Conservation (phyloP, 2,797 vertebrate species). For the Semotilus atromaculatus region DNA sequence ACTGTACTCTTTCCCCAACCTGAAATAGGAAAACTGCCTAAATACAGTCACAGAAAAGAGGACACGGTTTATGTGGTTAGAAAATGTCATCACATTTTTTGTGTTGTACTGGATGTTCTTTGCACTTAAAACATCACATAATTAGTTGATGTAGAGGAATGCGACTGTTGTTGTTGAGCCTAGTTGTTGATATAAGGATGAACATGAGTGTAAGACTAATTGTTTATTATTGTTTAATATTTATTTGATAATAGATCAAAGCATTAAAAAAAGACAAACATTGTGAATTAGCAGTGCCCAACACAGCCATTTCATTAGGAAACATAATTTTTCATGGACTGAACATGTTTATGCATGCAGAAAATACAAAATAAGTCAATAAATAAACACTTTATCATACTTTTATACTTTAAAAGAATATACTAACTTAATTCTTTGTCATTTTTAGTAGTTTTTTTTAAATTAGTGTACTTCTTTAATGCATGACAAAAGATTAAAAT, state of each 20-base stretch:
- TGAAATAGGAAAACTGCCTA: conserved; percentile 33
- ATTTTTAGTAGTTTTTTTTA: too few relatives aligned
- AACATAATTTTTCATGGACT: not conserved
- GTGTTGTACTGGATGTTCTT: not conserved
- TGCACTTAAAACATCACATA: not conserved
- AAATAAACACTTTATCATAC: not conserved
- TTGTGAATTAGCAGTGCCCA: not conserved
- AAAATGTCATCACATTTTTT: not conserved
- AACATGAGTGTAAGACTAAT: not conserved
- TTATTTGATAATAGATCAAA: not conserved
- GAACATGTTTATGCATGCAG: not conserved
- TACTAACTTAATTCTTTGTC: not conserved
- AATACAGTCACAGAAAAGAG: conserved; percentile 25
- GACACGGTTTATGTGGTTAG: not conserved
- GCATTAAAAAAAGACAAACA: not conserved
- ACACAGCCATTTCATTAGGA: not conserved
- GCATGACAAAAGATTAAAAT: too few relatives aligned
- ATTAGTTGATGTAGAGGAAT: not conserved
- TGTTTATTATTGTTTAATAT: not conserved
- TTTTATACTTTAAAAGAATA: not conserved
- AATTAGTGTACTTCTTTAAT: too few relatives aligned
- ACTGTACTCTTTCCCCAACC: conserved; percentile 38
- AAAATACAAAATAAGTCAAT: not conserved
- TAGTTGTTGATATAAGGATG: too few relatives aligned
- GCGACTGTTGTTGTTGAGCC: not conserved